Base-by-base conservation (phyloP, 1,140 invertebrate species). In the Pachypsylla venusta region DNA sequence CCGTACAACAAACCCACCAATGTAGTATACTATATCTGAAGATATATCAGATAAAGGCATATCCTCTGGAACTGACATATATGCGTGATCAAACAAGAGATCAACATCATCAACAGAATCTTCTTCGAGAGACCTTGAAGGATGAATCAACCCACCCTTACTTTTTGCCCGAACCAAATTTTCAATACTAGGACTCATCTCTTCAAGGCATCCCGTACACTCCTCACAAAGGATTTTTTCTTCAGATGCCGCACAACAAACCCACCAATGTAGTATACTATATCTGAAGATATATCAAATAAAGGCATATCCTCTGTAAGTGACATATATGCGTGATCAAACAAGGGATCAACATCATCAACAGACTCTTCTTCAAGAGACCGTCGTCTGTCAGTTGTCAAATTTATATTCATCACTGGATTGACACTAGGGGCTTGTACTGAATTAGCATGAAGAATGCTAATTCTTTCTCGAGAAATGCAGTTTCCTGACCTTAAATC, bases 311-410 rank as follows among this genome's bases (percentile, higher is more conserved):
- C 12, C 26, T 59, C 53, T 24, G 58, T 26, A 16, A 59, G 42
- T 26, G 25, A 53, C 22, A 53, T 28, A 27, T 59, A 53, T n/a
- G 42, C 58, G 26, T 59, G 58, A 53, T 53, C 42, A 59, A 27
- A 53, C 19, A 59, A 14, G 30, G 42, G 26, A 53, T 59, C 58
- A 20, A 22, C 13, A 42, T 30, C 48, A 59, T 26, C n/a, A n/a
- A n/a, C n/a, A n/a, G n/a, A 22, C 30, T 59, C 57, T n/a, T 48
- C 58, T 27, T 59, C 58, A 53, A 59, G 42, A 54, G 42, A 53
- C 3, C 48, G 35, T 24, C 25, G 1, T 26, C 42, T 25, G 53
- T 53, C 42, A 53, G 58, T 53, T 0, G 42, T 28, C 22, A 27
- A 53, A 53, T 53, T 59, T 25, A 0, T 53, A 14, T 59, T 53